Base-by-base conservation (phyloP, 2,888 invertebrate species). In the Metalampra italica region DNA sequence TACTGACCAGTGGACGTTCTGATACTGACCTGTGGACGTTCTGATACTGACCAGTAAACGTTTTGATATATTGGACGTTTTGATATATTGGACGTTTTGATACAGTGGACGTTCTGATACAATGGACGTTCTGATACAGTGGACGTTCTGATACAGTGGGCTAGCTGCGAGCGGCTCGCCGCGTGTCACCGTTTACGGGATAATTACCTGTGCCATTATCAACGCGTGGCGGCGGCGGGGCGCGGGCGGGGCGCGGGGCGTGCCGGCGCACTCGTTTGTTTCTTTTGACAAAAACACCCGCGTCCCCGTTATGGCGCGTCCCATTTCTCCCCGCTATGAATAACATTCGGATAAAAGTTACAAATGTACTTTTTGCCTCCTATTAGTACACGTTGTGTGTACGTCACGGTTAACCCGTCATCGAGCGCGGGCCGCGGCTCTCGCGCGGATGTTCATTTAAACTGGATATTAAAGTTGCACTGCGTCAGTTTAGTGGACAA, bases 101-200 rank as follows among this genome's bases (percentile, higher is more conserved):
- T n/a, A n/a, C n/a, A n/a, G n/a, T n/a, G n/a, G n/a, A n/a, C n/a
- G n/a, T n/a, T n/a, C n/a, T n/a, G n/a, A n/a, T n/a, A n/a, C n/a
- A n/a, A n/a, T n/a, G n/a, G n/a, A n/a, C n/a, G n/a, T n/a, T n/a
- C n/a, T n/a, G n/a, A n/a, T n/a, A n/a, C n/a, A n/a, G n/a, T n/a
- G n/a, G n/a, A n/a, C n/a, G n/a, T n/a, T n/a, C n/a, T n/a, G n/a
- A n/a, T n/a, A n/a, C n/a, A n/a, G n/a, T 43, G 30, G 9, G 9
- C 34, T 9, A 11, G 34, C 11, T 11, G 1, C 14, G 13, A 3
- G n/a, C 7, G 11, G 37, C 37, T 7, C 37, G 8, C 43, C 55
- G 53, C 62, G 55, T 55, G 62, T 57, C 54, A 53, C 56, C 68
- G 55, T 63, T 64, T 57, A 58, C 60, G 53, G 55, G 56, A 60